Conservation (phyloP, 2,888 invertebrate species). For the Acrobasis repandana region DNA sequence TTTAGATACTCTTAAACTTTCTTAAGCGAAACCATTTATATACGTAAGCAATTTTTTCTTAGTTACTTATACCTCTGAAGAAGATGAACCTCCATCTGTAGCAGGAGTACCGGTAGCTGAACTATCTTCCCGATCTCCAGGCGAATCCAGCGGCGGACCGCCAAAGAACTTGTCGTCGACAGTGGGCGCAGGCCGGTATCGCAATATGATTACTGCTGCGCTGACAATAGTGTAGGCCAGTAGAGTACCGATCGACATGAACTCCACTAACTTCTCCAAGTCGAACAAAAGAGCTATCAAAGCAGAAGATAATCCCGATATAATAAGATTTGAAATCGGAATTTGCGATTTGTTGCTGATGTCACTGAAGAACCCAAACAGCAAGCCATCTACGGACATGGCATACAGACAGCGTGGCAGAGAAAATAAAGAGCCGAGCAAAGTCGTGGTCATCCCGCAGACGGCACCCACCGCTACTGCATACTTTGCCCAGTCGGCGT, state of each 20-base stretch:
- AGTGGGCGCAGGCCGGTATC: slow-evolving; percentile 86
- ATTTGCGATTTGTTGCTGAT: slow-evolving; percentile 91
- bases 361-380: slow-evolving; percentile 90
- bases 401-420: slow-evolving; percentile 94
- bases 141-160: slow-evolving; percentile 78
- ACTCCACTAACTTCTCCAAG: slow-evolving; percentile 94
- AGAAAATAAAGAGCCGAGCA: slow-evolving; percentile 93
- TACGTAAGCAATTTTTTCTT: not conserved
- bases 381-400: slow-evolving; percentile 94
- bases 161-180: slow-evolving; percentile 75
- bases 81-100: slow-evolving; percentile 84
- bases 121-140: slow-evolving; percentile 83
- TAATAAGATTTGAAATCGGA: slow-evolving; percentile 88
- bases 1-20: not conserved
- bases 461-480: slow-evolving; percentile 92
- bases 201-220: slow-evolving; percentile 92
- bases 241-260: slow-evolving; percentile 96
- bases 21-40: not conserved
- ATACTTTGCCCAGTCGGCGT: slow-evolving; percentile 93
- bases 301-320: slow-evolving; percentile 90
- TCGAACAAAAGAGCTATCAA: slow-evolving; percentile 93
- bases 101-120: slow-evolving; percentile 85
- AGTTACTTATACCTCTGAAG: slow-evolving; percentile 66
- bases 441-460: slow-evolving; percentile 95
- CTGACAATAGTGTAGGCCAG: slow-evolving; percentile 96